Evolutionary conservation across 2,888 invertebrate species (phyloP), one percentile per base, ranked within the genome.

Genomic region (Drosophila bunnanda): DNA sequence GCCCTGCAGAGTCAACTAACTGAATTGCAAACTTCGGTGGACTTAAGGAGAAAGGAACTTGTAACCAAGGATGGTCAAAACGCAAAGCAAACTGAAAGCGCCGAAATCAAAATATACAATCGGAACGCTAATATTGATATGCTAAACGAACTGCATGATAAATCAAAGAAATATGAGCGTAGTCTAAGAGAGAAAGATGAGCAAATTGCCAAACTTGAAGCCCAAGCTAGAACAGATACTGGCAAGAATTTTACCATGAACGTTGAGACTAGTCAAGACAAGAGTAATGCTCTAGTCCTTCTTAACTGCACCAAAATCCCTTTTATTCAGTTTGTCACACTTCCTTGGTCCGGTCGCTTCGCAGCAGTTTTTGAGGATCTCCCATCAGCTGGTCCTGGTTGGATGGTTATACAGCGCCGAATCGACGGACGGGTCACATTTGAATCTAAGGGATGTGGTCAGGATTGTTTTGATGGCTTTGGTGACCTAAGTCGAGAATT

Each of bases 341-440:
- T n/a, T 44, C 25, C 44, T 22, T 2, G 15, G 15, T 0, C 43
- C 43, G 22, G 43, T 15, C 4, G 15, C 13, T 57, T 34, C 7
- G 20, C 22, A n/a, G 52, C 17, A 52, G 34, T 22, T n/a, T 57
- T 53, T 8, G 54, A 54, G 38, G 17, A 54, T 13, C 36, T 54
- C 13, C 38, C 54, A 9, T 25, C 38, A 25, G 54, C 38, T 17
- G 54, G 54, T 25, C 9, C 38, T n/a, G 25, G 38, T 28, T 54
- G 54, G 39, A 28, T 39, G 25, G 54, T 54, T 13, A 38, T 54
- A 28, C 54, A 38, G 25, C 36, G 17, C 4, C 25, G 38, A n/a
- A 12, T 38, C 25, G 13, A 38, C n/a, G 36, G 53, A 2, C 6
- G 4, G 12, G 7, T 53, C 1, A 2, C n/a, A 38, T 53, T 53